Evolutionary conservation across 2,797 vertebrate species (phyloP), one percentile per base, ranked within the genome.

Genomic region (Tragelaphus oryx): DNA sequence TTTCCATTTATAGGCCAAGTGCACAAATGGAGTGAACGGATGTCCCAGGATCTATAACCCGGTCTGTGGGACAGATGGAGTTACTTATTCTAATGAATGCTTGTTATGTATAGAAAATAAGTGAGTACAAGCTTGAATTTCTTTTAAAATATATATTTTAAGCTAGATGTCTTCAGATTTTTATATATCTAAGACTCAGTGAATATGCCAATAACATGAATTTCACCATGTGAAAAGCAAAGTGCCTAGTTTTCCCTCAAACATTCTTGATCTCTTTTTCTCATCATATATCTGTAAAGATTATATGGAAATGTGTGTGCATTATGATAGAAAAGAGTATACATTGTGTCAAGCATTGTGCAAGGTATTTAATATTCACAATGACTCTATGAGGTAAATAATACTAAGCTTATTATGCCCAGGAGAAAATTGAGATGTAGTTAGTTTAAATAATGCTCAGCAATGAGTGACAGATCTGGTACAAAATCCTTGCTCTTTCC

Each of bases 31-130:
- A 22, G 3, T 8, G 12, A 4, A 0, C 1, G 89, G 95, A 82
- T 97, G 97, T 71, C 0, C 80, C 80, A 97, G 6, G 78, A 89
- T 52, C 9, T 97, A 95, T 59, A 26, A 85, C 0, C 97, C 97
- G 46, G 76, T 97, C 57, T 97, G 97, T 82, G 97, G 97, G n/a
- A 95, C 24, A 41, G 93, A 97, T 68, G 96, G 94, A 71, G 8
- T 1, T 6, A 97, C 95, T 41, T 97, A 97, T 5, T 0, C 86
- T 80, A 97, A 87, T 80, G 96, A 97, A 87, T 97, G 97, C 5
- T 0, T 0, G 1, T 12, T 97, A 22, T 97, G 97, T 65, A 0
- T 6, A 37, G 91, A 93, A 94, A 97, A 96, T 50, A 26, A 17
- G 97, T 97, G n/a, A 97, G 97, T 94, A 93, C 9, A 89, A 89